Conservation (phyloP, 2,113 vertebrate species). For the Lasiurus borealis region DNA sequence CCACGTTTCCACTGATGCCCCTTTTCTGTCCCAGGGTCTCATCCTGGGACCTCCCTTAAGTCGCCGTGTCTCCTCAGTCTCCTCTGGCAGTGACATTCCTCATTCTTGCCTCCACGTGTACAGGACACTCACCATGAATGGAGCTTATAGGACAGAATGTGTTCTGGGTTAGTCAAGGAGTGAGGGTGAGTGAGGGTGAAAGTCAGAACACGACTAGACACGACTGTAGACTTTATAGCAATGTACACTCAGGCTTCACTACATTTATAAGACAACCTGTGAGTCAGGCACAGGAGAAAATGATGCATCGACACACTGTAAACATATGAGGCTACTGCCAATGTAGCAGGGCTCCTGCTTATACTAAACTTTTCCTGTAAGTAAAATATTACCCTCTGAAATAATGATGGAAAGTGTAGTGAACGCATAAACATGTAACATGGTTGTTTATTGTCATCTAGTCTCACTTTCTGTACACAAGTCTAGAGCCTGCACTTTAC, state of each 20-base stretch:
- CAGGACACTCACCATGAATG: not conserved
- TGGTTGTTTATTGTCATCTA: not conserved
- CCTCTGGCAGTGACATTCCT: too few relatives aligned
- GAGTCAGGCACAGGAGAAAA: not conserved
- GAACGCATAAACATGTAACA: not conserved
- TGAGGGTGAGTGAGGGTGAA: not conserved
- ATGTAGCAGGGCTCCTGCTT: not conserved
- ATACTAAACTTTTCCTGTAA: not conserved
- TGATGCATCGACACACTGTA: not conserved
- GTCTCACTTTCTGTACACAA: too few relatives aligned
- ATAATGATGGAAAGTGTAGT: not conserved
- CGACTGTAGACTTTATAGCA: not conserved
- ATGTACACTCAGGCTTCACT: not conserved
- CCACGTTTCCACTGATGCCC: rapidly evolving
- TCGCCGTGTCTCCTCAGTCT: too few relatives aligned
- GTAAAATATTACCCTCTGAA: not conserved
- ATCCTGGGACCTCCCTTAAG: rapidly evolving
- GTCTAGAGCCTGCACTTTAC: not conserved
- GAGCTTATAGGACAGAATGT: not conserved
- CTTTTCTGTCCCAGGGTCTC: not conserved
- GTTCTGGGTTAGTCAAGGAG: not conserved
- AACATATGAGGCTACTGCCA: not conserved
- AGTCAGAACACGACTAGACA: not conserved
- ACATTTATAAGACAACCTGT: not conserved
- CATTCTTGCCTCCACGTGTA: rapidly evolving